These are phyloP conservation scores for Equus przewalskii DNA, from an alignment of 2,113 vertebrate species.

Conservation along the genomic window DNA sequence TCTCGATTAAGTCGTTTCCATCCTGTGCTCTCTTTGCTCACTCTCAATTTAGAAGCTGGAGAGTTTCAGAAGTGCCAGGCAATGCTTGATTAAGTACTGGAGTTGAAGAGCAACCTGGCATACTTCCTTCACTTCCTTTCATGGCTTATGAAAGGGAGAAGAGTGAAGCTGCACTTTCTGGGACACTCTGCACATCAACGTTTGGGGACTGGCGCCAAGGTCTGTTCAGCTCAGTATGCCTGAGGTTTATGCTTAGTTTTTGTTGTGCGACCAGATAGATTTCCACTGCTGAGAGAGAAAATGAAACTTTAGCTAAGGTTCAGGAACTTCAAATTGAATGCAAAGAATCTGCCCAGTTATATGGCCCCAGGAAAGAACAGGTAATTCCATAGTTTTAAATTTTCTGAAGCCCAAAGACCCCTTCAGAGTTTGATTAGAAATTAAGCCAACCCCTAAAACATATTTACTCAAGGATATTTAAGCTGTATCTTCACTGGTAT, in stretches of 20 bases:
- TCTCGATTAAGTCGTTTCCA: not conserved
- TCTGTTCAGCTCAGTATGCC: not conserved
- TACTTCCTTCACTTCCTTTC: conserved; percentile 72
- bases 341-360: conserved; percentile 60
- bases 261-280: conserved; percentile 20
- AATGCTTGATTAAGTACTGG: conserved; percentile 46
- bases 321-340: conserved; percentile 5
- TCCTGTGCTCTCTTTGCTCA: not conserved
- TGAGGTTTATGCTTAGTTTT: conserved; percentile 44
- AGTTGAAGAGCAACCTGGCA: conserved; percentile 71
- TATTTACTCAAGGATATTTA: not conserved
- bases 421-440: conserved; percentile 54
- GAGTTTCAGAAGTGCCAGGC: conserved; percentile 61
- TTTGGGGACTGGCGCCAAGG: conserved; percentile 2
- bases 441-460: conserved; percentile 52
- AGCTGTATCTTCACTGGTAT: not conserved
- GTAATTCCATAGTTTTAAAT: conserved; percentile 64
- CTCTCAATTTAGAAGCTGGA: conserved; percentile 67
- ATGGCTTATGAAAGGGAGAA: conserved; percentile 68
- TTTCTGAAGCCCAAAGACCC: not conserved
- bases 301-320: conserved; percentile 58
- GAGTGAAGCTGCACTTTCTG: conserved; percentile 70
- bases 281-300: conserved; percentile 54
- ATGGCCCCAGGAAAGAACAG: conserved; percentile 4
- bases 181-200: conserved; percentile 15